phyloP scores from a whole-genome alignment of 2,888 invertebrate genomes.

The Ceramica pisi region DNA sequence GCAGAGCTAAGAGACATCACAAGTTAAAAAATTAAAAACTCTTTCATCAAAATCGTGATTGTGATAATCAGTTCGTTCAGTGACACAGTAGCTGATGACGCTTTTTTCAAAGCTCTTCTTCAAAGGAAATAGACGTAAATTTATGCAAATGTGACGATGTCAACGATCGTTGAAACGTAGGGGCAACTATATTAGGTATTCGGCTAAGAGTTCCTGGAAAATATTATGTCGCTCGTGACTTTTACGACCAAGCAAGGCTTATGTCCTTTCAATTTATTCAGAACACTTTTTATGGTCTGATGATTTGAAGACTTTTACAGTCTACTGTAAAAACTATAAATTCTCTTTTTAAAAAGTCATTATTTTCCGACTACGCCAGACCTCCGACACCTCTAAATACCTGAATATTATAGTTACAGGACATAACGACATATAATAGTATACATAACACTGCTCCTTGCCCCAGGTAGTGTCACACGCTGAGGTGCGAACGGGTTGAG shows the following conservation, averaged over 20 bases:
- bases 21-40: too few relatives aligned
- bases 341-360: too few relatives aligned
- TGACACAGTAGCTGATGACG: too few relatives aligned
- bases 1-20: too few relatives aligned
- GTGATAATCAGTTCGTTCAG: neutral
- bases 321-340: too few relatives aligned
- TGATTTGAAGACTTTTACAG: too few relatives aligned
- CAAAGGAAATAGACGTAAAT: neutral
- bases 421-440: neutral
- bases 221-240: neutral
- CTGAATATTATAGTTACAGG: neutral
- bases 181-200: neutral
- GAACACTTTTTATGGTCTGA: too few relatives aligned
- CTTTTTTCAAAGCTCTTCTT: neutral
- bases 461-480: constrained; percentile 14
- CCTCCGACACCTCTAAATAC: too few relatives aligned
- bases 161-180: neutral
- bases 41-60: neutral
- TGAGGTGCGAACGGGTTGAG: neutral
- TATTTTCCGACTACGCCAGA: too few relatives aligned
- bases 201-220: neutral
- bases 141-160: neutral
- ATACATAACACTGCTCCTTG: constrained; percentile 3
- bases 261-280: too few relatives aligned
- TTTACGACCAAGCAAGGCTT: neutral